Base-by-base conservation (phyloP, 2,113 vertebrate genomes). In the Pluvianellus socialis region DNA sequence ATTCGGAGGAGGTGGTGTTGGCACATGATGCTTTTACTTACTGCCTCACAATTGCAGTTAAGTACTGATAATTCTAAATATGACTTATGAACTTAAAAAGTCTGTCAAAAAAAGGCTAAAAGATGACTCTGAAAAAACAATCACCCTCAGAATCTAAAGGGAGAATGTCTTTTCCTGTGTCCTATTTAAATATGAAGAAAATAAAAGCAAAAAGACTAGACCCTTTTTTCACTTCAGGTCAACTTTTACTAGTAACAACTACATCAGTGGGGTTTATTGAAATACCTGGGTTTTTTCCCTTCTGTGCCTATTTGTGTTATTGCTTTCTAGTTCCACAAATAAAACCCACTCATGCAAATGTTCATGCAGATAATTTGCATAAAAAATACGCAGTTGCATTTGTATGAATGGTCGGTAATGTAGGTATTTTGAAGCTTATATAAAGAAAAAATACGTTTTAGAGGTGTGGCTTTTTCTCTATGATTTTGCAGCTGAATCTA, bases 401-500 rank as follows among this genome's bases (percentile, higher is more conserved):
- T 94, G 90, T 84, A 84, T 4, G 26, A 86, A 6, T 53, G 55
- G 53, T 71, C 59, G 58, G 4, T 88, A 63, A 56, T 42, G 49
- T 3, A 40, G 65, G 45, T 86, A 10, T 24, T 81, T 47, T 83
- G 56, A 79, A 67, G 30, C 24, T 53, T 53, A 27, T 16, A 24
- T 55, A 24, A 76, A 63, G 14, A 32, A 84, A 82, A 18, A 74
- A 6, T 44, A 52, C 8, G 42, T 81, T 97, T 61, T 96, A 94
- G 95, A 83, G 88, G n/a, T 91, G 80, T 83, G 63, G 63, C 74
- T 90, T 94, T 96, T 96, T 79, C 85, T 95, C 22, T 97, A 84
- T 72, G 96, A 88, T 97, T 85, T 98, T 98, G 98, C 97, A 98
- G 98, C 97, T 98, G 96, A 98, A 97, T 98, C 97, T 98, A 98